These are phyloP conservation scores for Centropyge bicolor DNA, from an alignment of 2,797 vertebrate species.

Conservation along the genomic window DNA sequence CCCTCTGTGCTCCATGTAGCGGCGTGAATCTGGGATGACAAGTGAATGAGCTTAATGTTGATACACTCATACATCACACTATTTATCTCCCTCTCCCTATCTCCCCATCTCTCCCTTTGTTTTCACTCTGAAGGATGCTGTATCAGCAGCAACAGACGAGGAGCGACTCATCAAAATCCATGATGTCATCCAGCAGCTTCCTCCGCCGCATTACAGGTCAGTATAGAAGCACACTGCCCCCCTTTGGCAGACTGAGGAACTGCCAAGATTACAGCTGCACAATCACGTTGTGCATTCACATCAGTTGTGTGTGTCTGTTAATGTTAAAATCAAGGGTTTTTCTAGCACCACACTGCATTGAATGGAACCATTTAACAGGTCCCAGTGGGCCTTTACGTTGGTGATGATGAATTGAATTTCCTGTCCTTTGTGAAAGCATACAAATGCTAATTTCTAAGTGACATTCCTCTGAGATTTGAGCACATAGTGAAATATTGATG, in stretches of 20 bases:
- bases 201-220: slow-evolving; percentile 98
- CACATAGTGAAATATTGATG: slow-evolving; percentile 32
- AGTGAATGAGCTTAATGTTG: slow-evolving; percentile 19
- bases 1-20: slow-evolving; percentile 29
- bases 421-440: slow-evolving; percentile 22
- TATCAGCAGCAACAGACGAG: slow-evolving; percentile 97
- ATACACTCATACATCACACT: slow-evolving; percentile 10
- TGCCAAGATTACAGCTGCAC: neutral
- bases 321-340: slow-evolving; percentile 20
- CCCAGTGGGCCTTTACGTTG: slow-evolving; percentile 13
- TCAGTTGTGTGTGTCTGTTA: slow-evolving; percentile 6
- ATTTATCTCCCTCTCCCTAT: slow-evolving; percentile 1
- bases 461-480: slow-evolving; percentile 19
- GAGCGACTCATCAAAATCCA: slow-evolving; percentile 98
- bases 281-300: neutral
- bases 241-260: slow-evolving; percentile 43
- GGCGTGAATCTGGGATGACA: slow-evolving; percentile 31
- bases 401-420: slow-evolving; percentile 31
- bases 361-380: slow-evolving; percentile 33
- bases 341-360: neutral
- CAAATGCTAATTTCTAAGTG: slow-evolving; percentile 38
- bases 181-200: slow-evolving; percentile 98
- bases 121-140: slow-evolving; percentile 90
- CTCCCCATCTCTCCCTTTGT: slow-evolving; percentile 19
- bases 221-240: slow-evolving; percentile 67